These are phyloP conservation scores for Ctenochaetus hawaiiensis DNA, from an alignment of 2,797 vertebrate species.

Conservation along the genomic window DNA sequence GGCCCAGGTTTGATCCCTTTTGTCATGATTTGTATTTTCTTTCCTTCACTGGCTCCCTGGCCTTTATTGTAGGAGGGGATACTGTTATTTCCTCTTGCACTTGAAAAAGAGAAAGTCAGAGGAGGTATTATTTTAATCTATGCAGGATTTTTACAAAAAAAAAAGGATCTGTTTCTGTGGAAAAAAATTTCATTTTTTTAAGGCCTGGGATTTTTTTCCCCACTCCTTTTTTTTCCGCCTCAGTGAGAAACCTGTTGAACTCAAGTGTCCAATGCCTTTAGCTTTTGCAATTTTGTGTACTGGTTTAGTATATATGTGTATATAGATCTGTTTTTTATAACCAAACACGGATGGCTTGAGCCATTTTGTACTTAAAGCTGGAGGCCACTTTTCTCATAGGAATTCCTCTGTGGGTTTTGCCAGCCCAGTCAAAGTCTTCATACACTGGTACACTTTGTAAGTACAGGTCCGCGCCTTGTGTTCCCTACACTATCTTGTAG, in stretches of 20 bases:
- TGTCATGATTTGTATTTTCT: conserved; percentile 11
- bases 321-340: conserved; percentile 77
- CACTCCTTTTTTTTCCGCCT: conserved; percentile 52
- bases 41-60: conserved; percentile 80
- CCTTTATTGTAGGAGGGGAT: conserved; percentile 78
- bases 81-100: conserved; percentile 84
- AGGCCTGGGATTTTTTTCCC: conserved; percentile 58
- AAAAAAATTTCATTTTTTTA: conserved; percentile 38
- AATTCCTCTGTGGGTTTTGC: conserved; percentile 73
- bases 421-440: conserved; percentile 80
- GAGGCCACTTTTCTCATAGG: conserved; percentile 81
- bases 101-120: conserved; percentile 71
- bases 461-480: conserved; percentile 75
- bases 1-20: conserved; percentile 47
- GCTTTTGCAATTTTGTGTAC: conserved; percentile 83
- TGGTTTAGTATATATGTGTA: conserved; percentile 75
- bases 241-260: conserved; percentile 76
- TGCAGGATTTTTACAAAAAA: conserved; percentile 82
- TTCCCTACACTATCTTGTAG: conserved; percentile 74
- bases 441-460: conserved; percentile 86
- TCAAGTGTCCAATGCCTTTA: conserved; percentile 83
- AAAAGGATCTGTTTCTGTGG: conserved; percentile 48
- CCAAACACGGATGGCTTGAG: conserved; percentile 77
- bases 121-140: conserved; percentile 83
- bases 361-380: conserved; percentile 83